Evolutionary conservation across 2,888 invertebrate species (phyloP).

Genomic region (Alentia gelatinosa): DNA sequence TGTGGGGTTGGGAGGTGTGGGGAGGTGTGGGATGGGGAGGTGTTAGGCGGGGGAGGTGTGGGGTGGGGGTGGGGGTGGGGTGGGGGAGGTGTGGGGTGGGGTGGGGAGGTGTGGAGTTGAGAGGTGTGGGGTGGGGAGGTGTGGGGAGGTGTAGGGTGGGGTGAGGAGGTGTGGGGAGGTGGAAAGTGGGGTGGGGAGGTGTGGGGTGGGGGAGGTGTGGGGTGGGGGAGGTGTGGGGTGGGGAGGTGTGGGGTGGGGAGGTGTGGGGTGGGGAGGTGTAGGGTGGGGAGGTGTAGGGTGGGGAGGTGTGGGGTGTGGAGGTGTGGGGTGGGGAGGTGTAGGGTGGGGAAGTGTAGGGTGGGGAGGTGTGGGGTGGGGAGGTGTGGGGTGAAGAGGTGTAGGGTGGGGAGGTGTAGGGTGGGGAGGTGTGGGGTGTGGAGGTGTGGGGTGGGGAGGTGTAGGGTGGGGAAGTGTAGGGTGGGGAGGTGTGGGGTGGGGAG

Average conservation of each 20-base stretch:
- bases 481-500: too few species aligned
- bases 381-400: not conserved
- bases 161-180: not conserved
- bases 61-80: not conserved
- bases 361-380: not conserved
- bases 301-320: not conserved
- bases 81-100: not conserved
- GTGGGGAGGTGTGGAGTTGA: not conserved
- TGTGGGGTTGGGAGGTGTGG: not conserved
- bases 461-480: too few species aligned
- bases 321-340: not conserved
- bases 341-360: not conserved
- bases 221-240: too few species aligned
- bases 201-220: not conserved
- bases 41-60: not conserved
- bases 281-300: not conserved
- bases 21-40: not conserved
- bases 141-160: not conserved
- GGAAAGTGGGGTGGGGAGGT: slow-evolving; percentile 15
- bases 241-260: too few species aligned
- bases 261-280: not conserved
- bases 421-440: not conserved
- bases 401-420: not conserved
- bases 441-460: not conserved
- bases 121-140: not conserved